A percentile compares a stretch with the other conserved stretches of the same genome.
Evolutionary conservation across 2,888 invertebrate genomes (phyloP).

Genomic region (Ormyrus thymus): DNA sequence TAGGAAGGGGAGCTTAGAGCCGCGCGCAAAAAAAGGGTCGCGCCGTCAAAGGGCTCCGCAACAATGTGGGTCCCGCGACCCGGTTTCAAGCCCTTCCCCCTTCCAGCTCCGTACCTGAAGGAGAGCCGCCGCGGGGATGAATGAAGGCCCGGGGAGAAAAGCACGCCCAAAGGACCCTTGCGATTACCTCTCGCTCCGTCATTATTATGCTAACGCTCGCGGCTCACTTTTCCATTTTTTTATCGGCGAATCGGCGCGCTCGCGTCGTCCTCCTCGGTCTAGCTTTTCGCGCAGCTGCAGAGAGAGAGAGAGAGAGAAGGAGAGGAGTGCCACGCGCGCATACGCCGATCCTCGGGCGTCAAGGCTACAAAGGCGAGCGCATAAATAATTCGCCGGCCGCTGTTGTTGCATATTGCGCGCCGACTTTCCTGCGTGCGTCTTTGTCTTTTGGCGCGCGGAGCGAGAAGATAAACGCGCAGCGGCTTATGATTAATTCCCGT

Average conservation of each 20-base stretch:
- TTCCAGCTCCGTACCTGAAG: not conserved
- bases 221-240: not conserved
- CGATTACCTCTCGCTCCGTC: conserved; percentile 13
- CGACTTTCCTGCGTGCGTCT: not conserved
- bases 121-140: not conserved
- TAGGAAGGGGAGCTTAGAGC: not conserved
- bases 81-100: conserved; percentile 3
- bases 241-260: conserved; percentile 2
- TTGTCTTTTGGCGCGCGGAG: not conserved
- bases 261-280: not conserved
- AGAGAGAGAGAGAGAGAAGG: too few relatives aligned
- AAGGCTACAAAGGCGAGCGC: conserved; percentile 15
- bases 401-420: conserved; percentile 2
- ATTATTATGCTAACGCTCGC: conserved; percentile 44
- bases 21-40: conserved; percentile 19
- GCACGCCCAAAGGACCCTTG: not conserved
- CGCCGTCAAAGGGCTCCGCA: conserved; percentile 3
- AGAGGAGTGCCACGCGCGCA: not conserved
- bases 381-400: conserved; percentile 47
- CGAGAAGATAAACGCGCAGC: conserved; percentile 4
- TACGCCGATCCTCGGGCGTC: not conserved
- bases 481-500: conserved; percentile 33
- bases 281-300: conserved; percentile 48
- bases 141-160: not conserved
- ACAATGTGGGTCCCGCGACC: conserved; percentile 3